Conservation (phyloP, 2,888 invertebrate genomes). For the Gymnoscelis rufifasciata region DNA sequence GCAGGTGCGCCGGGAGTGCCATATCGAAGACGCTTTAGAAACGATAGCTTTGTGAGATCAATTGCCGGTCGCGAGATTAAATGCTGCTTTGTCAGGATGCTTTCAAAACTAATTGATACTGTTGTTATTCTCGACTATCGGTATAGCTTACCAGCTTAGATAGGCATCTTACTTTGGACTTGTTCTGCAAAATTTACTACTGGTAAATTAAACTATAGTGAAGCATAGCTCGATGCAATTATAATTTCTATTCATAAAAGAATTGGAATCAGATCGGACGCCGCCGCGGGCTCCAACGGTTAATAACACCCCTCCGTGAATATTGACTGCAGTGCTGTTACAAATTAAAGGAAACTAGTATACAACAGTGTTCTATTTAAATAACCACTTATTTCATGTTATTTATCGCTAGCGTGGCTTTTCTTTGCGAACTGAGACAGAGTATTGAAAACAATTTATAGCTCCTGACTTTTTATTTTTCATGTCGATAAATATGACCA, state of each 20-base stretch:
- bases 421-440: constrained; percentile 19
- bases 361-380: constrained; percentile 52
- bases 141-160: constrained; percentile 53
- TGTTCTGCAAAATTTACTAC: constrained; percentile 49
- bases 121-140: constrained; percentile 15
- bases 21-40: constrained; percentile 64
- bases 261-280: constrained; percentile 65
- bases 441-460: constrained; percentile 29
- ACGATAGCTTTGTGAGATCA: constrained; percentile 68
- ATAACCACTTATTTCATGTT: constrained; percentile 56
- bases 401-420: constrained; percentile 36
- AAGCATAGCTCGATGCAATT: constrained; percentile 58
- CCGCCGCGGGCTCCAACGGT: constrained; percentile 60
- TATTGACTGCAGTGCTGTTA: constrained; percentile 66
- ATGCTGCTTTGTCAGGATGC: constrained; percentile 3
- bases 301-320: constrained; percentile 69
- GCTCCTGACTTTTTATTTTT: constrained; percentile 28
- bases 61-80: constrained; percentile 35
- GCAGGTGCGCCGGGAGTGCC: constrained; percentile 65
- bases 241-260: constrained; percentile 69
- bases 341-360: constrained; percentile 68
- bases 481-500: constrained; percentile 30
- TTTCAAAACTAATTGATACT: constrained; percentile 7
- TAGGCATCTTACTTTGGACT: constrained; percentile 60
- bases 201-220: constrained; percentile 28